Base-by-base conservation (phyloP, 2,797 vertebrate species). In the Myotis planiceps region DNA sequence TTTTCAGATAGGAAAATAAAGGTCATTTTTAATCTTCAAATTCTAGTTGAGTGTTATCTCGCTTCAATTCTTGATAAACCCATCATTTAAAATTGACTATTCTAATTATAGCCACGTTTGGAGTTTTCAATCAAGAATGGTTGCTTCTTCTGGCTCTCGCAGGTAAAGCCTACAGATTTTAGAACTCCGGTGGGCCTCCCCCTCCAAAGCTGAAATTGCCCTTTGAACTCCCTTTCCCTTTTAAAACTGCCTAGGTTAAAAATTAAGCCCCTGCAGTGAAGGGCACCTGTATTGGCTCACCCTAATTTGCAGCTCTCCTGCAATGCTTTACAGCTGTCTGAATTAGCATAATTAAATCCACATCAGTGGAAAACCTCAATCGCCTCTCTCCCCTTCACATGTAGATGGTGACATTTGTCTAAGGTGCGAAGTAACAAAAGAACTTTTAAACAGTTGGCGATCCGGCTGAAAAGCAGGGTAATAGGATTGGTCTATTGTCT, bases 291-390 rank as follows among this genome's bases (percentile, higher is more conserved):
- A 99, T 98, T 98, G 98, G 97, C 98, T 97, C 97, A 98, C 98
- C 97, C 99, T 98, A 99, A 99, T 99, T 98, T 98, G 98, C 97
- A 78, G 95, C 97, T 95, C 65, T 91, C 87, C 97, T 97, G 96
- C 97, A 98, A 97, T 96, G 98, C 99, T 98, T 99, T 99, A 99
- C 99, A 99, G 99, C 97, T 98, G 98, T 98, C 98, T 97, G 97
- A 99, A 99, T 99, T 99, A 99, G 99, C 99, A 99, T 99, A 99
- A 99, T 99, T 99, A 99, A 99, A 99, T 99, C 99, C 98, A 99
- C 99, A 99, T 99, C 99, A 99, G 99, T 99, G 99, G 99, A 99
- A 99, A 98, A 97, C 98, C 99, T 99, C 99, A 99, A 98, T 99
- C 99, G 98, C 98, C 98, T 98, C 98, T 98, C 98, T 99, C 98